Evolutionary conservation across 2,888 invertebrate species (phyloP).

Genomic region (Megaustenia siamemsis): DNA sequence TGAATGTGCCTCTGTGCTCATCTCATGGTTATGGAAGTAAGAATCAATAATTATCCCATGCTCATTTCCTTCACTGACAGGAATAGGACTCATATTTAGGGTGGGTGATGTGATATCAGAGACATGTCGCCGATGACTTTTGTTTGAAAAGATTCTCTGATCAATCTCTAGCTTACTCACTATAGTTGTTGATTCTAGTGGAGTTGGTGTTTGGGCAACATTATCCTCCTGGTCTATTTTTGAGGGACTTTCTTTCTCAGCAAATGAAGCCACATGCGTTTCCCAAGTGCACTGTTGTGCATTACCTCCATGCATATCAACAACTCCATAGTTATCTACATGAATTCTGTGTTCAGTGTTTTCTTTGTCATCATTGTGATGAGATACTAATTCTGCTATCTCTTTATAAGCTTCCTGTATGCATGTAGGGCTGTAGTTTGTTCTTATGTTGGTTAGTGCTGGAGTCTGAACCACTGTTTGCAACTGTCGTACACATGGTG

Average conservation of each 20-base stretch:
- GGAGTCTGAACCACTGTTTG: constrained; percentile 71
- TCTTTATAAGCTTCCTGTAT: constrained; percentile 50
- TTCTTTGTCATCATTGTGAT: neutral
- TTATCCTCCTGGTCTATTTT: neutral
- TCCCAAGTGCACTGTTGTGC: neutral
- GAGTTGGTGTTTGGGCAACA: constrained; percentile 50
- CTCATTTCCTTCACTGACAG: constrained; percentile 52
- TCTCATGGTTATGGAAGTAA: constrained; percentile 50
- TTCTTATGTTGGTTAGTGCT: constrained; percentile 68
- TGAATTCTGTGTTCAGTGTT: neutral
- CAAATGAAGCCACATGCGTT: neutral
- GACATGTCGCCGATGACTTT: constrained; percentile 39
- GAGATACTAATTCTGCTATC: neutral
- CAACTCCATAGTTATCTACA: neutral
- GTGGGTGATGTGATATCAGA: constrained; percentile 50
- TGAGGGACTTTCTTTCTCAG: constrained; percentile 7
- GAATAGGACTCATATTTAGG: constrained; percentile 59
- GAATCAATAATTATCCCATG: constrained; percentile 56
- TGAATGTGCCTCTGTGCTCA: neutral
- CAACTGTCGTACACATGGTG: constrained; percentile 64
- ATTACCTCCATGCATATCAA: neutral
- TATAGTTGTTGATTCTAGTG: constrained; percentile 58
- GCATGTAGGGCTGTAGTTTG: constrained; percentile 65
- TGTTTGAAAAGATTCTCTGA: neutral
- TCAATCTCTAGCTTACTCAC: constrained; percentile 38